Evolutionary conservation across 1,140 invertebrate genomes (phyloP).

Genomic region (Phthorimaea operculella): DNA sequence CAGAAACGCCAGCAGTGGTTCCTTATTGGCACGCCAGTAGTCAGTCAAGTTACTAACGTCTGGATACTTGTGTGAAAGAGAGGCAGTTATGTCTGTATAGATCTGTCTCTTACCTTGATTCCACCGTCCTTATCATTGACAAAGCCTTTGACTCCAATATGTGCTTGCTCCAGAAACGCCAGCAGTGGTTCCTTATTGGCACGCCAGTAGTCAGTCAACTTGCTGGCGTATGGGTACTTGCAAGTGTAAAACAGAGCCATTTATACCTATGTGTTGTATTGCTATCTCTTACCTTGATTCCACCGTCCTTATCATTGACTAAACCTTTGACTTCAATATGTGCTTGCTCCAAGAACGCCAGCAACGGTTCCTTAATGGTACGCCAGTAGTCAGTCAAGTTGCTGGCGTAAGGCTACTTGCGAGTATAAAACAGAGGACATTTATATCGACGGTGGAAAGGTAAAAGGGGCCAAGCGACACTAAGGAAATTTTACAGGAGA

Average conservation of each 20-base stretch:
- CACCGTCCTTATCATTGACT: conserved; percentile 43
- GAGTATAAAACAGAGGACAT: no score
- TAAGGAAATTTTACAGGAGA: no score
- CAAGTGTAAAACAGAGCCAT: conserved; percentile 54
- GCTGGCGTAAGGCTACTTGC: conserved; percentile 86
- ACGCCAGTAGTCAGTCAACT: conserved; percentile 84
- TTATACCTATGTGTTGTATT: no score
- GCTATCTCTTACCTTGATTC: no score
- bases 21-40: conserved; percentile 91
- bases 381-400: conserved; percentile 84
- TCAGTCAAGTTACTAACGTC: conserved; percentile 72
- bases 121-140: conserved; percentile 43
- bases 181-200: conserved; percentile 90
- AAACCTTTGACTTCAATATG: conserved; percentile 89
- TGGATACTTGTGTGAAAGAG: conserved; percentile 76
- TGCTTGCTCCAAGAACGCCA: conserved; percentile 86
- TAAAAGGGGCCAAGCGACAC: no score
- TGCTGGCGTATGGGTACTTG: conserved; percentile 84
- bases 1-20: conserved; percentile 86
- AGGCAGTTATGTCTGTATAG: no score
- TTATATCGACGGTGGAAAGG: no score
- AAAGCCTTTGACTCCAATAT: conserved; percentile 86
- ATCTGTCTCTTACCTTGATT: no score
- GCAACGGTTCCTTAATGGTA: conserved; percentile 86
- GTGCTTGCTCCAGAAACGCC: conserved; percentile 85